Percentiles rank a stretch among this genome's conserved stretches.
phyloP scores from a whole-genome alignment of 1,140 invertebrate species.

The Ostrea denselamellosa region DNA sequence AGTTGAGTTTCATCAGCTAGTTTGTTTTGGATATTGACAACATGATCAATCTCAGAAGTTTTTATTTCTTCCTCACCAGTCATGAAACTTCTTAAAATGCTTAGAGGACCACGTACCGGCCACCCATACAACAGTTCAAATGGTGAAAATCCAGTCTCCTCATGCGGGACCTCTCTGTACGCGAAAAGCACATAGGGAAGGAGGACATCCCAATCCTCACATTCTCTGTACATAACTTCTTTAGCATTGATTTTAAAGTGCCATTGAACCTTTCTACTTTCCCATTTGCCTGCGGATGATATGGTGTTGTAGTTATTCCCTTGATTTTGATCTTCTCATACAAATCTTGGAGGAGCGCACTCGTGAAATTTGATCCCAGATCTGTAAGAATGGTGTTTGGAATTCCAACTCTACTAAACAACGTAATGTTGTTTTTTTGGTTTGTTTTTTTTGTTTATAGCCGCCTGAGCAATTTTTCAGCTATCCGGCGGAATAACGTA shows the following conservation, averaged over 20 bases:
- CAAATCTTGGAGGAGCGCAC: no score
- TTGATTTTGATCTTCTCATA: no score
- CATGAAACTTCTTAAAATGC: not conserved
- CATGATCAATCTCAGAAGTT: slow-evolving; percentile 26
- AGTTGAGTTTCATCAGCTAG: not conserved
- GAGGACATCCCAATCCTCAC: slow-evolving; percentile 55
- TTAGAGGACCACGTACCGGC: slow-evolving; percentile 29
- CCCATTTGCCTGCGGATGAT: no score
- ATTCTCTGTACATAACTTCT: slow-evolving; percentile 36
- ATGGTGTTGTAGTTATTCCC: no score
- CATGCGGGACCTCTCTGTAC: slow-evolving; percentile 48
- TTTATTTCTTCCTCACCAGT: not conserved
- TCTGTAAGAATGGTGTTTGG: slow-evolving; percentile 75
- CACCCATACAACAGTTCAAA: slow-evolving; percentile 44
- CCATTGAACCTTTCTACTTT: slow-evolving; percentile 62
- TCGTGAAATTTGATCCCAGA: slow-evolving; percentile 69
- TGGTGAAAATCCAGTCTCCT: slow-evolving; percentile 45
- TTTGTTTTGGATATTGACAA: slow-evolving; percentile 23
- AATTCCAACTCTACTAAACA: slow-evolving; percentile 72
- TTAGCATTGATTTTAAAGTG: slow-evolving; percentile 53
- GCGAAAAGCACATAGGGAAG: slow-evolving; percentile 52
- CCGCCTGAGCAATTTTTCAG: no score
- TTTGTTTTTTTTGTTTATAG: no score
- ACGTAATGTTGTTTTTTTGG: no score
- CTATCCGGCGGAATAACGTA: no score